A percentile compares a stretch with the other conserved stretches of the same genome.
phyloP scores from a whole-genome alignment of 1,140 invertebrate species.

The silkworm (Bombyx mori) region ASM3026992v2 NC_085114.1:9629001-9629500 shows the following conservation, averaged over 20 bases:
- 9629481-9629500: too few relatives aligned
- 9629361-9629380: too few relatives aligned
- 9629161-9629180: slow-evolving; percentile 43
- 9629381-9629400: too few relatives aligned
- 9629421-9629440: too few relatives aligned
- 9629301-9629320: slow-evolving; percentile 47
- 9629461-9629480: too few relatives aligned
- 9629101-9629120: slow-evolving; percentile 56
- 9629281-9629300: slow-evolving; percentile 37
- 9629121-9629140: slow-evolving; percentile 60
- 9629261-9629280: slow-evolving; percentile 33
- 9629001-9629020: slow-evolving; percentile 64
- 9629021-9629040: slow-evolving; percentile 33
- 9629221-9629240: slow-evolving; percentile 67
- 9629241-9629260: slow-evolving; percentile 55
- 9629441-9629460: too few relatives aligned
- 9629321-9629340: slow-evolving; percentile 5
- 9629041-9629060: slow-evolving; percentile 16
- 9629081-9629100: slow-evolving; percentile 48
- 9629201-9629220: slow-evolving; percentile 69
- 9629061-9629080: slow-evolving; percentile 65
- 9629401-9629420: too few relatives aligned
- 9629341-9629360: neutral
- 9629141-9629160: slow-evolving; percentile 58
- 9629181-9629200: slow-evolving; percentile 56